phyloP scores from a whole-genome alignment of 2,888 invertebrate species.

The Habroteleia sp. region DNA sequence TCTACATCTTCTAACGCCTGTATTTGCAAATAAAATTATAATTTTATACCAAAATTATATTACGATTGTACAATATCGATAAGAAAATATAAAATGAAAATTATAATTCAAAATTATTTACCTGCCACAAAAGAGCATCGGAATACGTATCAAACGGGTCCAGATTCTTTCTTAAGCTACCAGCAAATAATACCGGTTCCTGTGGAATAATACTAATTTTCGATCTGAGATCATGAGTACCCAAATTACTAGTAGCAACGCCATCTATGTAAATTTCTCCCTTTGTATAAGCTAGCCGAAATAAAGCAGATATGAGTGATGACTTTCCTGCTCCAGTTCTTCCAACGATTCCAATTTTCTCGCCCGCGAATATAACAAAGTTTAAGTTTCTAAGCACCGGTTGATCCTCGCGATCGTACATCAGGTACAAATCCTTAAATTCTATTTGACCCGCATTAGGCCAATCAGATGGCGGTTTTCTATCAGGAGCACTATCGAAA shows the following conservation, averaged over 20 bases:
- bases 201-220: slow-evolving; percentile 86
- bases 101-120: slow-evolving; percentile 18
- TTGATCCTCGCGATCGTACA: slow-evolving; percentile 80
- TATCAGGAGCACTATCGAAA: slow-evolving; percentile 76
- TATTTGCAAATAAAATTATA: not conserved
- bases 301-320: slow-evolving; percentile 86
- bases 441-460: slow-evolving; percentile 82
- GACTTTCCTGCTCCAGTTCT: slow-evolving; percentile 86
- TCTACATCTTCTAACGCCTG: slow-evolving; percentile 85
- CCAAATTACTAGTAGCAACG: slow-evolving; percentile 83
- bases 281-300: slow-evolving; percentile 85
- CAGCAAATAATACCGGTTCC: slow-evolving; percentile 83
- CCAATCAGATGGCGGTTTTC: slow-evolving; percentile 82
- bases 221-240: slow-evolving; percentile 84
- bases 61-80: no score
- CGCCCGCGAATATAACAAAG: slow-evolving; percentile 82
- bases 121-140: slow-evolving; percentile 81
- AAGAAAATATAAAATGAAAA: no score
- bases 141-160: slow-evolving; percentile 85
- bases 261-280: slow-evolving; percentile 87
- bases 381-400: slow-evolving; percentile 83
- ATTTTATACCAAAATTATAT: no score
- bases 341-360: slow-evolving; percentile 86
- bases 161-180: slow-evolving; percentile 84
- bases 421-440: slow-evolving; percentile 82